Evolutionary conservation across 2,888 invertebrate genomes (phyloP), one percentile per base, ranked within the genome.

Genomic region (Eulithis prunata): DNA sequence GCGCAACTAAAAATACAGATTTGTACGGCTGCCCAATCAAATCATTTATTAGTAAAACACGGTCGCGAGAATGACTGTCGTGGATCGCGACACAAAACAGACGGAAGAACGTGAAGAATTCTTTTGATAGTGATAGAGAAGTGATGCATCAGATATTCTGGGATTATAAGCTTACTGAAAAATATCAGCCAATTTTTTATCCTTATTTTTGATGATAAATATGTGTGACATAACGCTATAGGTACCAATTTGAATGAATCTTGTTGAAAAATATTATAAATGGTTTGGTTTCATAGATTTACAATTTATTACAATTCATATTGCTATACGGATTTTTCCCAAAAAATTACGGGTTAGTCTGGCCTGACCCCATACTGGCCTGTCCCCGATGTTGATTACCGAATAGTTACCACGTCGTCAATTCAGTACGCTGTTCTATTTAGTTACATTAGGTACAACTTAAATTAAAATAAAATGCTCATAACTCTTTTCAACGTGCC

Each of bases 11-110:
- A 87, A 85, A 86, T 88, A 72, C 52, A 52, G 51, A 84, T 80
- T 78, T 70, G 70, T 72, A 72, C 84, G 79, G 80, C 82, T 84
- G 85, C 83, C 82, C 77, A 79, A 83, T 82, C 78, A 77, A 79
- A 81, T 83, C 82, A 81, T 83, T 84, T 84, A 78, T 80, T 76
- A 80, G 71, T 72, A 67, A 66, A 73, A 70, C 72, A 68, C 66
- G 56, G 59, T 55, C 59, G 64, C 57, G 60, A 63, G 57, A 70
- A 68, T 64, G 53, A 51, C 13, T 70, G 71, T 64, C 62, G 46
- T 57, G 62, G 62, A 57, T 51, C 57, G 62, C 56, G 63, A 60
- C 53, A 46, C 54, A 53, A 46, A 57, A 59, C 69, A 64, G 61
- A 63, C 51, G 32, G 38, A 47, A 54, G 49, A 43, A 36, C 41